Evolutionary conservation across 2,888 invertebrate genomes (phyloP).

Genomic region (Campoplex capitator): DNA sequence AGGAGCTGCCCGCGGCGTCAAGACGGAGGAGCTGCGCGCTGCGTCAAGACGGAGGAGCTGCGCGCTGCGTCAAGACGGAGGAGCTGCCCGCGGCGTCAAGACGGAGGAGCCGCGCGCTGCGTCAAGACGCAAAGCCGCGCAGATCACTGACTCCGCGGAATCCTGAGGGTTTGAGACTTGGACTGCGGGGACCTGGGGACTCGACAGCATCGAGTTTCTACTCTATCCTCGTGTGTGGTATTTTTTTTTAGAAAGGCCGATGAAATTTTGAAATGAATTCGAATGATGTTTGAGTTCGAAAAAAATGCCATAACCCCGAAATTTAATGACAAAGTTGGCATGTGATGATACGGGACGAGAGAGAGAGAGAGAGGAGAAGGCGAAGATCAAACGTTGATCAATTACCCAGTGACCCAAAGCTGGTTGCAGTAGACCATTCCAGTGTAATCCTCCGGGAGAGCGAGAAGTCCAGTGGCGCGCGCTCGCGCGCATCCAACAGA

Average conservation of each 20-base stretch:
- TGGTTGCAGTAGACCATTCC: slow-evolving; percentile 66
- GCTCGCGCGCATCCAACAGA: slow-evolving; percentile 22
- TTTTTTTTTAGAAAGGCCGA: not conserved
- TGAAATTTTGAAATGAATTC: not conserved
- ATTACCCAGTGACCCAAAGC: slow-evolving; percentile 73
- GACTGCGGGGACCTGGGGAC: not conserved
- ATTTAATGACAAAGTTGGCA: not conserved
- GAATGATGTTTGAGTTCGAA: not conserved
- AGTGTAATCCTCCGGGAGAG: slow-evolving; percentile 70
- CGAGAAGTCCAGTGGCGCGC: slow-evolving; percentile 61
- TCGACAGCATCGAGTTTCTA: not conserved
- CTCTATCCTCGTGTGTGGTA: slow-evolving; percentile 13
- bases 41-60: too few relatives aligned
- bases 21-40: too few relatives aligned
- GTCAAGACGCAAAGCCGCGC: not conserved
- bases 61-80: too few relatives aligned
- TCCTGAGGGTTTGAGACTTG: not conserved
- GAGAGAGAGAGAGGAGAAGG: not conserved
- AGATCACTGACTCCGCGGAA: not conserved
- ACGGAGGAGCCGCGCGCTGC: not conserved
- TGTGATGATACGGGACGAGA: not conserved
- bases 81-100: too few relatives aligned
- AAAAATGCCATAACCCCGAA: slow-evolving; percentile 1
- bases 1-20: not conserved
- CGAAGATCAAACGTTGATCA: slow-evolving; percentile 66